Base-by-base conservation (phyloP, 1,140 invertebrate species). In the Leptonema lineaticorne region DNA sequence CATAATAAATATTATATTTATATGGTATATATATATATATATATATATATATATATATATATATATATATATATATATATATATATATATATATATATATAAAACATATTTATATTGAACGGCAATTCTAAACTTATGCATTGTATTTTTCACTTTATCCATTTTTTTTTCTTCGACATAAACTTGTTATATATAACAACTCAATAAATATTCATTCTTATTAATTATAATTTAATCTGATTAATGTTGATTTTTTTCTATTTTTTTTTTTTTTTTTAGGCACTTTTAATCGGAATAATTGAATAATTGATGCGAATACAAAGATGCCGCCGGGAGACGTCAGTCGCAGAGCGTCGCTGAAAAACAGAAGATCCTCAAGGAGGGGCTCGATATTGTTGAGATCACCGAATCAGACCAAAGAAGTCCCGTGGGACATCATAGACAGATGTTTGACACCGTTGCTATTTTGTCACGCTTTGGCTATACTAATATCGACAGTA, bases 401-500 rank as follows among this genome's bases (percentile, higher is more conserved):
- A 70, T 75, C 74, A 63, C 73, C 78, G n/a, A 68, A 68, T 63
- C 63, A 59, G 16, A 75, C 77, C 5, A 78, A 84, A 71, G 86
- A 88, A 75, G 85, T 88, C 60, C 87, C 89, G 67, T 92, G 90
- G 90, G 90, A 92, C 76, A 85, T 92, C 65, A 84, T 90, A 73
- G 90, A 92, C 78, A 83, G 90, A 18, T 89, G 90, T 73, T 81
- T 90, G n/a, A 79, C 91, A 71, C 90, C 90, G 7, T 84, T 91
- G 37, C 83, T 91, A 65, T 88, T 91, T 76, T 91, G 90, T 73
- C 90, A 92, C 77, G 90, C 88, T 14, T 82, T 89, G 9, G 89
- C 90, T 26, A 86, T 91, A 56, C 86, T 92, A 67, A 76, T 90
- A 6, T 90, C 89, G 33, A 86, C 88, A 29, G 76, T 90, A 59